phyloP scores from a whole-genome alignment of 2,888 invertebrate genomes.

The Ferdinandea cuprea region DNA sequence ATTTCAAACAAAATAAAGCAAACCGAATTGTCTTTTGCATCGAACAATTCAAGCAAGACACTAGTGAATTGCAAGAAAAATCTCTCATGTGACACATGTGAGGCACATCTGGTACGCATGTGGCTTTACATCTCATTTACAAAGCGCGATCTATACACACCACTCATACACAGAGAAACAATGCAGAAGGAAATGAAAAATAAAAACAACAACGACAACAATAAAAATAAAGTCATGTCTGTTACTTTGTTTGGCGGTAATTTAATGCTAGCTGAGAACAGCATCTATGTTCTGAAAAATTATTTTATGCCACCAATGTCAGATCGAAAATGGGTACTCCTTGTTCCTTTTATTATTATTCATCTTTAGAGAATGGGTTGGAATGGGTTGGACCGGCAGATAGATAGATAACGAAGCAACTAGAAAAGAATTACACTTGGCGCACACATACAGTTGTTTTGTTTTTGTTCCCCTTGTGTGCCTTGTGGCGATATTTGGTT shows the following conservation, averaged over 20 bases:
- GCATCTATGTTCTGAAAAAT: not conserved
- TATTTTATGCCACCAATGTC: slow-evolving; percentile 16
- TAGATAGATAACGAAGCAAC: too few species aligned
- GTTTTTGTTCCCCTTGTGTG: slow-evolving; percentile 8
- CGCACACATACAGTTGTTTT: not conserved
- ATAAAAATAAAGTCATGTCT: slow-evolving; percentile 34
- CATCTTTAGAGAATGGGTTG: too few species aligned
- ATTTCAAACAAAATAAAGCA: not conserved
- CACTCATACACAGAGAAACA: slow-evolving; percentile 8
- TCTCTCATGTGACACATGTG: slow-evolving; percentile 42
- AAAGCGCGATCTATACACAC: not conserved
- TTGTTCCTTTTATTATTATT: not conserved
- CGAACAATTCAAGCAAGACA: not conserved
- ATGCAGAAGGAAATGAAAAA: not conserved
- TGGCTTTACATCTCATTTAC: slow-evolving; percentile 50
- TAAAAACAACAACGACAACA: slow-evolving; percentile 10
- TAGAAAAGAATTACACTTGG: too few species aligned
- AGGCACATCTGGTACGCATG: slow-evolving; percentile 54
- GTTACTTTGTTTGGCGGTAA: slow-evolving; percentile 21
- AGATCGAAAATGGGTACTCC: not conserved
- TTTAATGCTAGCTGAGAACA: not conserved
- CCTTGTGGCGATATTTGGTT: not conserved
- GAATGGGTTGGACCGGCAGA: too few species aligned
- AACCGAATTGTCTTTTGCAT: not conserved
- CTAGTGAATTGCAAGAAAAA: not conserved